Evolutionary conservation across 1,140 invertebrate species (phyloP), one percentile per base, ranked within the genome.

Genomic region (Heliconius melpomene): DNA sequence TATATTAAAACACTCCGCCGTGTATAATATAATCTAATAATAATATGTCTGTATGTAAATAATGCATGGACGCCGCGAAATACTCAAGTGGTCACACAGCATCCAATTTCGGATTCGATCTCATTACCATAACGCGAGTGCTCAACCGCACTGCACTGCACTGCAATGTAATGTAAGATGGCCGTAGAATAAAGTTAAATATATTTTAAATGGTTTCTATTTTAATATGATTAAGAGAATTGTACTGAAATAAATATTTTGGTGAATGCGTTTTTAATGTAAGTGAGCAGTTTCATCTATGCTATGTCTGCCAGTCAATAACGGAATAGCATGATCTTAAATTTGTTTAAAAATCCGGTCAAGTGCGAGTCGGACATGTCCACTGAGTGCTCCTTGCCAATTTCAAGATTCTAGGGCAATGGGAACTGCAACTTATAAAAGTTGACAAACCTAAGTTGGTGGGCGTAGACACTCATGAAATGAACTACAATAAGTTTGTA

Each of bases 91-190:
- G 88, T 88, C 88, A 90, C 87, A 86, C 83, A 76, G 89, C 88
- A 84, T 91, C 92, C 92, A 91, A 93, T 92, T 93, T 92, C 84
- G 90, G 87, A 89, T 90, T 87, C 90, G 87, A 93, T 89, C 88
- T 88, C 86, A 93, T 93, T 93, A 91, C 84, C 91, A 93, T 92
- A 92, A 89, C 84, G 89, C 88, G 85, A 90, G 90, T 92, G 90
- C 84, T 77, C 82, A 80, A 79, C 82, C 50, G 71, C 76, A 72
- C 79, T 40, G 79, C 86, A 81, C 52, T 85, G 72, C 76, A 66
- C 79, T 40, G 79, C 85, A 80, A 78, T 85, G 85, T 72, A 77
- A 78, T 85, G 85, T 72, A 77, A 88, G 70, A 26, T 72, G 71
- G 71, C 16, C 29, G 13, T 72, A 32, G 36, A 72, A 66, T 66